Evolutionary conservation across 2,888 invertebrate species (phyloP).

Genomic region (Acrobasis repandana): DNA sequence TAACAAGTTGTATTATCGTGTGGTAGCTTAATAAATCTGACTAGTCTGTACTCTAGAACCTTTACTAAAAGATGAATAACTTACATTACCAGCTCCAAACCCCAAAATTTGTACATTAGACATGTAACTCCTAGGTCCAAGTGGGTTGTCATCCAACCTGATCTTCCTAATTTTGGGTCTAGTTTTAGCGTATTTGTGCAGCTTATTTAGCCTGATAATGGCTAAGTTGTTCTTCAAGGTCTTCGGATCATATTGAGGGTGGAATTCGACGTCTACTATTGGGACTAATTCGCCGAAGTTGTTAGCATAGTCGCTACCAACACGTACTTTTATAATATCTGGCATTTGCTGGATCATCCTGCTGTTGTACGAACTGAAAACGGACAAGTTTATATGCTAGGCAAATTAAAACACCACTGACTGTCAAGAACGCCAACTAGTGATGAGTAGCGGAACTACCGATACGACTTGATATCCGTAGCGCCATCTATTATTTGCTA

Average conservation of each 20-base stretch:
- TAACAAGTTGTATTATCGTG: too few relatives aligned
- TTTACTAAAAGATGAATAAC: not conserved
- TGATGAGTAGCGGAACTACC: too few relatives aligned
- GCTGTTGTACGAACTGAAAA: slow-evolving; percentile 14
- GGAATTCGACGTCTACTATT: slow-evolving; percentile 62
- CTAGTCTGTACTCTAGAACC: too few relatives aligned
- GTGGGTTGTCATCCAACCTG: slow-evolving; percentile 46
- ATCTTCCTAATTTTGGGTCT: slow-evolving; percentile 39
- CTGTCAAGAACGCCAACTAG: too few relatives aligned
- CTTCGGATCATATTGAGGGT: slow-evolving; percentile 60
- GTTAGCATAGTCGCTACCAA: slow-evolving; percentile 60
- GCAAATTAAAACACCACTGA: not conserved
- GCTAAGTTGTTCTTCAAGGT: slow-evolving; percentile 60
- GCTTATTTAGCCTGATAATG: slow-evolving; percentile 47
- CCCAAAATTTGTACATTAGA: not conserved
- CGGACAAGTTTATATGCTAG: not conserved
- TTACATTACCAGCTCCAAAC: not conserved
- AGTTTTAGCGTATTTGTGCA: slow-evolving; percentile 43
- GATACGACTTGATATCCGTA: too few relatives aligned
- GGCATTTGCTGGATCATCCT: not conserved
- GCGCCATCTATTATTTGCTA: too few relatives aligned
- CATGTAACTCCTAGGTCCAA: not conserved
- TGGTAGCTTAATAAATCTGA: too few relatives aligned
- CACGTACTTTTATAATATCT: slow-evolving; percentile 38
- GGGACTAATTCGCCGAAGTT: slow-evolving; percentile 58